Conservation (phyloP, 2,113 vertebrate species). For the Aegithalos caudatus region DNA sequence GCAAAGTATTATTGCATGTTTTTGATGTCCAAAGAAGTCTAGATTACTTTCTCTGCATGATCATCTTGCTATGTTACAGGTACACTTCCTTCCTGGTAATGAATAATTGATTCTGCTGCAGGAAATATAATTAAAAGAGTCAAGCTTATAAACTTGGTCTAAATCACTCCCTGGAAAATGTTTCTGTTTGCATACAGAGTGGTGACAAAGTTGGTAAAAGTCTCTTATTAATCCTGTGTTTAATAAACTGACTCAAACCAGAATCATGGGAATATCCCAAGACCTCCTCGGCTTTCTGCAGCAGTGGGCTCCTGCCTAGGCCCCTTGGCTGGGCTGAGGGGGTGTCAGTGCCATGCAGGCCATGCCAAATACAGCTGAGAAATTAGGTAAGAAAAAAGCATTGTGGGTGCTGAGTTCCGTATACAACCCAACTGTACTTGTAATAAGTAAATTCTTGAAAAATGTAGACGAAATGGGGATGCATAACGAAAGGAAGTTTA, state of each 20-base stretch:
- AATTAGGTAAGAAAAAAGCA: neutral
- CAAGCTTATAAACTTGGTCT: neutral
- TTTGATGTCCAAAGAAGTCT: neutral
- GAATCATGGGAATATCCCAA: neutral
- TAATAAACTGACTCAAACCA: neutral
- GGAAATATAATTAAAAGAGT: neutral
- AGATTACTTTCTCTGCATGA: neutral
- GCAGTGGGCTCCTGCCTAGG: too few species aligned
- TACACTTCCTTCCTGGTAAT: neutral
- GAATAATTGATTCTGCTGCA: neutral
- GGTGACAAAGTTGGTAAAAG: neutral
- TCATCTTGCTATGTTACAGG: neutral
- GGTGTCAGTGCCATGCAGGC: too few species aligned
- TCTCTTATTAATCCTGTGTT: neutral
- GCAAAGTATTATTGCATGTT: constrained; percentile 8
- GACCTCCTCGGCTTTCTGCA: neutral
- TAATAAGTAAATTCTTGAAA: neutral
- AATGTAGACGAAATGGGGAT: neutral
- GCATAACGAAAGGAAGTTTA: neutral
- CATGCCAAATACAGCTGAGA: neutral
- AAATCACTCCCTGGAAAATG: neutral
- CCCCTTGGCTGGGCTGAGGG: too few species aligned
- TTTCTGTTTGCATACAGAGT: neutral
- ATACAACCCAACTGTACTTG: neutral
- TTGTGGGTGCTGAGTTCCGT: neutral